A percentile compares a stretch with the other conserved stretches of the same genome.
Evolutionary conservation across 2,113 vertebrate genomes (phyloP).

Genomic region (Lutjanus erythropterus): DNA sequence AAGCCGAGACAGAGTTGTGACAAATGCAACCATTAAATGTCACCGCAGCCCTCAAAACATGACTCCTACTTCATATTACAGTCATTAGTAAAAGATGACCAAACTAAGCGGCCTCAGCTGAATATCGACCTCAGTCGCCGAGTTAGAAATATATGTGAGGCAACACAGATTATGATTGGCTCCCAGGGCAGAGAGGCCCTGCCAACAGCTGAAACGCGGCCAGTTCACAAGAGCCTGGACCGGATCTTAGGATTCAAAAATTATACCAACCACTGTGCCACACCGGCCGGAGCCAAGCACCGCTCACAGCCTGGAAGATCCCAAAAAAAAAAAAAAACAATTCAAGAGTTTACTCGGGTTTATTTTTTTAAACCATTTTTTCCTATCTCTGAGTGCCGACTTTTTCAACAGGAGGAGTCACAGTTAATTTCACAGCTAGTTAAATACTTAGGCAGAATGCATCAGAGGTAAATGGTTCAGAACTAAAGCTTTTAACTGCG

Average conservation of each 20-base stretch:
- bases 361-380: conserved; percentile 35
- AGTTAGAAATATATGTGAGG: conserved; percentile 52
- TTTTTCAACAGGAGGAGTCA: conserved; percentile 60
- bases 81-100: conserved; percentile 59
- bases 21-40: conserved; percentile 49
- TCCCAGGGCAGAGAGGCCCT: conserved; percentile 40
- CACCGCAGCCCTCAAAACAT: conserved; percentile 51
- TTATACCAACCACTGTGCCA: conserved; percentile 59
- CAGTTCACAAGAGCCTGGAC: conserved; percentile 67
- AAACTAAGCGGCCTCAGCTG: conserved; percentile 35
- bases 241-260: conserved; percentile 66
- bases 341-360: conserved; percentile 57
- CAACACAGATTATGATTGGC: conserved; percentile 54
- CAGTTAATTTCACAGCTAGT: conserved; percentile 82
- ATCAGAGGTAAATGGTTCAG: conserved; percentile 66
- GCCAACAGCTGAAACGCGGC: conserved; percentile 60
- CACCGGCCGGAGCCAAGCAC: conserved; percentile 47
- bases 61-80: conserved; percentile 44
- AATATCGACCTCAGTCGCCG: conserved; percentile 49
- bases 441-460: conserved; percentile 73
- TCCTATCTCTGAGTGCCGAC: conserved; percentile 52
- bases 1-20: conserved; percentile 38
- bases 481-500: conserved; percentile 63
- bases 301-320: conserved; percentile 52
- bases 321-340: conserved; percentile 57